These are phyloP conservation scores for Calyptomena viridis DNA, from an alignment of 2,113 vertebrate species.

Conservation along the genomic window DNA sequence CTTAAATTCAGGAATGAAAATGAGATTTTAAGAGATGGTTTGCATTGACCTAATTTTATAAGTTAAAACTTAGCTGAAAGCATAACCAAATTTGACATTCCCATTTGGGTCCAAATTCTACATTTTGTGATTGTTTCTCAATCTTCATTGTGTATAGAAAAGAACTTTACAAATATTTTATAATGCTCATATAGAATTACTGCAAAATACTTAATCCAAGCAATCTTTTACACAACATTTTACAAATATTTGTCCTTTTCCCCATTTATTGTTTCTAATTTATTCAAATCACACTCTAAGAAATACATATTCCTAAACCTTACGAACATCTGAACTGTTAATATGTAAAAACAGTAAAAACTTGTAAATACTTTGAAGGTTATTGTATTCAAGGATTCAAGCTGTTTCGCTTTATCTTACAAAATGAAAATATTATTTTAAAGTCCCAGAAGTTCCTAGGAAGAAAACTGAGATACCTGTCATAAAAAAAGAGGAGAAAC, in stretches of 20 bases:
- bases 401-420: background rate
- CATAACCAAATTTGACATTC: background rate
- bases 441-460: constrained; percentile 73
- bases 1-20: background rate
- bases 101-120: background rate
- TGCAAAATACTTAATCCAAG: background rate
- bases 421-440: constrained; percentile 52
- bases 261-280: background rate
- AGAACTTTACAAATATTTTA: background rate
- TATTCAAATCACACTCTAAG: background rate
- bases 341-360: background rate
- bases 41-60: background rate
- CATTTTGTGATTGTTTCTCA: background rate
- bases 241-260: background rate
- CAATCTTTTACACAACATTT: background rate
- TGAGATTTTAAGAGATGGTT: background rate
- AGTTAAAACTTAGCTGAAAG: background rate
- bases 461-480: constrained; percentile 72
- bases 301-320: background rate
- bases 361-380: background rate
- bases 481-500: constrained; percentile 72
- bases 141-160: background rate
- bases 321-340: background rate
- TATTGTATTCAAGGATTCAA: background rate
- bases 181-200: background rate